Percentiles rank a stretch among this genome's conserved stretches.
phyloP scores from a whole-genome alignment of 2,797 vertebrate species.

The Pipistrellus nathusii region DNA sequence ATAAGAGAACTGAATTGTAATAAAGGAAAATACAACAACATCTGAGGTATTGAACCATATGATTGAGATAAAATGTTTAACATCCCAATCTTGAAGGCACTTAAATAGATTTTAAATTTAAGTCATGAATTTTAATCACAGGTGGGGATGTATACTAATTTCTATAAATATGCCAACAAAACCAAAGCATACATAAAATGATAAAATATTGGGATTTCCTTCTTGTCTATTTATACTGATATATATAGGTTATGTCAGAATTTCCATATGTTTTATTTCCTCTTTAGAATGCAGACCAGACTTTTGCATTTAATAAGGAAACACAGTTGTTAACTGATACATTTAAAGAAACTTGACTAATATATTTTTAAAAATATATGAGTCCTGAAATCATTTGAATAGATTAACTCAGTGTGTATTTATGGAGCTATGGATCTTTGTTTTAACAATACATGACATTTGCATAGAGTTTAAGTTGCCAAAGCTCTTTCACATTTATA shows the following conservation, averaged over 20 bases:
- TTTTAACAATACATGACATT: constrained; percentile 63
- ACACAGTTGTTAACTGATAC: constrained; percentile 58
- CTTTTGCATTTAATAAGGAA: constrained; percentile 54
- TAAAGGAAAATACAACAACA: constrained; percentile 51
- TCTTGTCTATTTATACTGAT: constrained; percentile 6
- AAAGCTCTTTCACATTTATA: constrained; percentile 49
- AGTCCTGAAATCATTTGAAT: constrained; percentile 43
- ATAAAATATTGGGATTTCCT: not conserved
- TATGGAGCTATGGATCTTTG: constrained; percentile 50
- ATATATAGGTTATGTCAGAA: constrained; percentile 12
- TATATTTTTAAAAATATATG: not conserved
- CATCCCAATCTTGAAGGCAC: constrained; percentile 60
- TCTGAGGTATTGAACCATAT: constrained; percentile 49
- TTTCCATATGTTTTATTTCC: constrained; percentile 46
- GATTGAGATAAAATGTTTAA: constrained; percentile 69
- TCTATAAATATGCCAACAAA: not conserved
- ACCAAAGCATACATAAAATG: constrained; percentile 17
- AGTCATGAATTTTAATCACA: constrained; percentile 61
- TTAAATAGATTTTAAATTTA: constrained; percentile 59
- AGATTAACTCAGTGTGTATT: constrained; percentile 36
- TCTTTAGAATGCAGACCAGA: constrained; percentile 26
- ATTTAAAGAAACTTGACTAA: constrained; percentile 65
- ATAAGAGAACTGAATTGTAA: constrained; percentile 28
- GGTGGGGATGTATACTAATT: not conserved
- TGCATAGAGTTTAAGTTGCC: constrained; percentile 5